These are phyloP conservation scores for Sinohyriopsis cumingii DNA, from an alignment of 2,888 invertebrate species.

Conservation along the genomic window DNA sequence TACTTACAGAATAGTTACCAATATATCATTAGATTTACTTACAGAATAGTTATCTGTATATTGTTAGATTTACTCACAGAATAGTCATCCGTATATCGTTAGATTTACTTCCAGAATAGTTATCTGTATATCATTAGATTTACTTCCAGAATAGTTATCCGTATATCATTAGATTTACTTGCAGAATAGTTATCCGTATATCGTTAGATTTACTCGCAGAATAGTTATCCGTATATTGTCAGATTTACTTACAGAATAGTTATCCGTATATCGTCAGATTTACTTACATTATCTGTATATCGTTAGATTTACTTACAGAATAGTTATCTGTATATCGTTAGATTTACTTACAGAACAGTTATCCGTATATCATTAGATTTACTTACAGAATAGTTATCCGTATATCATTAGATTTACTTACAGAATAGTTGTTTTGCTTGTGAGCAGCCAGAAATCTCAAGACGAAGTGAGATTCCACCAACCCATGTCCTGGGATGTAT, in stretches of 20 bases:
- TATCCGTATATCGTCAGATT: no score
- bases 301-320: no score
- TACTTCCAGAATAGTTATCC: slow-evolving; percentile 48
- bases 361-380: no score
- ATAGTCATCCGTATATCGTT: no score
- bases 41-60: slow-evolving; percentile 47
- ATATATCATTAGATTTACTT: slow-evolving; percentile 25
- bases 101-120: slow-evolving; percentile 41
- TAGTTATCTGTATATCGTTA: no score
- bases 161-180: slow-evolving; percentile 25
- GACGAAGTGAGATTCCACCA: slow-evolving; percentile 34
- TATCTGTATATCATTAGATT: no score
- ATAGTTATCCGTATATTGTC: no score
- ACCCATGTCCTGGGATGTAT: slow-evolving; percentile 46
- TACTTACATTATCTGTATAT: no score
- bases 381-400: no score
- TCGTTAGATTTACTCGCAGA: slow-evolving; percentile 41
- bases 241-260: slow-evolving; percentile 44
- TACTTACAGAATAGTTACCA: slow-evolving; percentile 49
- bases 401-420: slow-evolving; percentile 22
- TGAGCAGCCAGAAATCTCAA: slow-evolving; percentile 51
- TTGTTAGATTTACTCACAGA: slow-evolving; percentile 42
- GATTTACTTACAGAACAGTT: no score
- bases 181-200: slow-evolving; percentile 46
- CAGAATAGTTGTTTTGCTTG: slow-evolving; percentile 40